Percentiles rank a stretch among this genome's conserved stretches.
phyloP scores from a whole-genome alignment of 2,888 invertebrate genomes.

The Azorinus chamasolen region DNA sequence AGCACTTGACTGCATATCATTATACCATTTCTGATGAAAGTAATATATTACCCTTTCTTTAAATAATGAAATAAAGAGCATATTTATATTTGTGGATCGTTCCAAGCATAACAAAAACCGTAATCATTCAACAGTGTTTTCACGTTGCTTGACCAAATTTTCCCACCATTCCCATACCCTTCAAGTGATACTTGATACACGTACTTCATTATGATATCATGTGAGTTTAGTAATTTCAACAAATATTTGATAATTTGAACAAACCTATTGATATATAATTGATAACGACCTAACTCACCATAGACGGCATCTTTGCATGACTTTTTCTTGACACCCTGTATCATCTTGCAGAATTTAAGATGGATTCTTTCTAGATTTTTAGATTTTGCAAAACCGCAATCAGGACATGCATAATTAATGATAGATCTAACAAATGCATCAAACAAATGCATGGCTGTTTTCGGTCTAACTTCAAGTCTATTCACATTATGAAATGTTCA shows the following conservation, averaged over 20 bases:
- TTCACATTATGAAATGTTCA: conserved; percentile 3
- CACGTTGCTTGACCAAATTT: too few relatives aligned
- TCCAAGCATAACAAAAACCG: too few relatives aligned
- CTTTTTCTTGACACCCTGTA: conserved; percentile 11
- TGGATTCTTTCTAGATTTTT: conserved; percentile 24
- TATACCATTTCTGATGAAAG: too few relatives aligned
- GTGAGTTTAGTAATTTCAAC: conserved; percentile 5
- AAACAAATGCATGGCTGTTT: conserved; percentile 18
- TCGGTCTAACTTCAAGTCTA: background rate
- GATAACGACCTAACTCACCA: conserved; percentile 23
- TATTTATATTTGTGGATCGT: too few relatives aligned
- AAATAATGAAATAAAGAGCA: too few relatives aligned
- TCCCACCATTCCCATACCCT: too few relatives aligned
- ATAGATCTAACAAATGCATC: conserved; percentile 32
- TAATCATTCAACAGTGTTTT: too few relatives aligned
- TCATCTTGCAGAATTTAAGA: conserved; percentile 23
- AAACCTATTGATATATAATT: conserved; percentile 24
- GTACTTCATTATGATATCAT: conserved; percentile 21
- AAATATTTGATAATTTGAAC: conserved; percentile 14
- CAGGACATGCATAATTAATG: conserved; percentile 14
- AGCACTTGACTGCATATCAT: too few relatives aligned
- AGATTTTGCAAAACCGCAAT: conserved; percentile 13
- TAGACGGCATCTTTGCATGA: conserved; percentile 25
- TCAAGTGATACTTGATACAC: too few relatives aligned
- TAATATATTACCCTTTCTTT: too few relatives aligned